phyloP scores from a whole-genome alignment of 2,888 invertebrate genomes.

The Megastigmus dorsalis region DNA sequence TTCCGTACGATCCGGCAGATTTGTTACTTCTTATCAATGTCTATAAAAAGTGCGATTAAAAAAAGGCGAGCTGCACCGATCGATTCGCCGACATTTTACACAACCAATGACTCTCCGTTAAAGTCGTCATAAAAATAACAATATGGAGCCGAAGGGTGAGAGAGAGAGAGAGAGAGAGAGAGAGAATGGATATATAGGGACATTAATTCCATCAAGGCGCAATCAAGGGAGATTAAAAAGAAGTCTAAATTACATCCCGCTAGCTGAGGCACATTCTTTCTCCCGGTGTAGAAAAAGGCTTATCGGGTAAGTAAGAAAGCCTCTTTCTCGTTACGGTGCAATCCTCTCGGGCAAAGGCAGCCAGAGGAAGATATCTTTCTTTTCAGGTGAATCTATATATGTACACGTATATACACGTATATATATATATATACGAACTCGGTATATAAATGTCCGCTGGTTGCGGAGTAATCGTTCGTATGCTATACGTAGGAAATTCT shows the following conservation, averaged over 20 bases:
- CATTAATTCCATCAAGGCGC: slow-evolving; percentile 27
- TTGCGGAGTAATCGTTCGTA: slow-evolving; percentile 14
- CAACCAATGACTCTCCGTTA: too few relatives aligned
- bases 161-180: too few relatives aligned
- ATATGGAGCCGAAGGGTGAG: not conserved
- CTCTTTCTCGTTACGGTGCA: slow-evolving; percentile 35
- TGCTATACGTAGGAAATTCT: not conserved
- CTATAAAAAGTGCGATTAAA: too few relatives aligned
- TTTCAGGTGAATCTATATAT: not conserved
- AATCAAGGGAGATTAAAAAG: slow-evolving; percentile 37
- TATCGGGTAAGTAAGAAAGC: slow-evolving; percentile 44
- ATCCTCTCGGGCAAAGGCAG: slow-evolving; percentile 24
- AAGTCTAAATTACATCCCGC: slow-evolving; percentile 35
- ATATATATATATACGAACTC: not conserved
- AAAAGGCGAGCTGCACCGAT: too few relatives aligned
- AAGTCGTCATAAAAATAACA: not conserved
- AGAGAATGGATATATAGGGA: too few relatives aligned
- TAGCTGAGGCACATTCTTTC: slow-evolving; percentile 5
- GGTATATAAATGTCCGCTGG: slow-evolving; percentile 18
- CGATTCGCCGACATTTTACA: too few relatives aligned
- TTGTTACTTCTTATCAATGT: too few relatives aligned
- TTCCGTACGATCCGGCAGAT: too few relatives aligned
- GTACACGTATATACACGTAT: not conserved
- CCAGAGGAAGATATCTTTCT: slow-evolving; percentile 12
- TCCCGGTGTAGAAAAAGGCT: slow-evolving; percentile 15